Evolutionary conservation across 2,797 vertebrate genomes (phyloP).

Genomic region (Microcaecilia unicolor): DNA sequence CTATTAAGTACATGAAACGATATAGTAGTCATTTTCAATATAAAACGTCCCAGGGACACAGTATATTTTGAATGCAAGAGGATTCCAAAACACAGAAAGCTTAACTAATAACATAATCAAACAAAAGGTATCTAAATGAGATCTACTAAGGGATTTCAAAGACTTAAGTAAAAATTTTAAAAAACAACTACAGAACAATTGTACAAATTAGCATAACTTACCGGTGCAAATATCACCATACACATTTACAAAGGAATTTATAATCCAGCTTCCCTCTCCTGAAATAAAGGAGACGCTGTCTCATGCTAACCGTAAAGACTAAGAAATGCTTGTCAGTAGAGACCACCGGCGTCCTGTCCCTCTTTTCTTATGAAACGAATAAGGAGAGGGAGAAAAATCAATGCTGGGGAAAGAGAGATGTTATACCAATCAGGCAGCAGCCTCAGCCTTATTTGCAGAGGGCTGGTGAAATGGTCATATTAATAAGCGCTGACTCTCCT

Average conservation of each 20-base stretch:
- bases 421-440: conserved; percentile 63
- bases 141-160: conserved; percentile 15
- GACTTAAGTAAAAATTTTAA: conserved; percentile 20
- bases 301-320: conserved; percentile 68
- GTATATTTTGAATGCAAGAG: fast-evolving
- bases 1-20: too few relatives aligned
- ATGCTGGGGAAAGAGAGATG: conserved; percentile 61
- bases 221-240: conserved; percentile 99
- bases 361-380: conserved; percentile 58
- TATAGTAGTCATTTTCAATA: too few relatives aligned
- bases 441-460: conserved; percentile 54
- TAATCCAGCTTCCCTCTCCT: conserved; percentile 63
- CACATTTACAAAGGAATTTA: conserved; percentile 94
- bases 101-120: conserved; percentile 16
- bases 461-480: conserved; percentile 50
- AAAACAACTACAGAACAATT: conserved; percentile 3
- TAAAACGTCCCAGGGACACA: too few relatives aligned
- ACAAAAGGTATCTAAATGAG: conserved; percentile 7
- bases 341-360: conserved; percentile 48
- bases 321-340: conserved; percentile 47
- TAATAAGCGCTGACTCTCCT: conserved; percentile 47
- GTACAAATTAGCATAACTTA: conserved; percentile 62
- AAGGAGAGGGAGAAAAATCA: conserved; percentile 57
- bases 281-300: conserved; percentile 59
- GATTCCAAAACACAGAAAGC: conserved; percentile 3